Conservation (phyloP, 2,888 invertebrate genomes). For the Archips crataeganus region DNA sequence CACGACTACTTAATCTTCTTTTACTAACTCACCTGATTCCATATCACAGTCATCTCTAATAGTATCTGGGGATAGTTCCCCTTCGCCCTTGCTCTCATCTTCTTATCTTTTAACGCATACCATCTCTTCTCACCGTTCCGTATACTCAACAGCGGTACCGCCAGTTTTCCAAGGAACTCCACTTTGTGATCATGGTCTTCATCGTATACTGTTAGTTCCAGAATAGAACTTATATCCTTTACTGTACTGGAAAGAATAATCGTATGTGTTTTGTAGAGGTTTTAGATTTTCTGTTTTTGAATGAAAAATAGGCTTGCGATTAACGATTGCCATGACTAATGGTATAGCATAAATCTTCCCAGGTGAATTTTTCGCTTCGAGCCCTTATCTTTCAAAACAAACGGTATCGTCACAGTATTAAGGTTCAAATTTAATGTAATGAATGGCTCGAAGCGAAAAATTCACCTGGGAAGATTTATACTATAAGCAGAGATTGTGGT, state of each 20-base stretch:
- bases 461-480: too few relatives aligned
- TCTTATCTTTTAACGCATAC: constrained; percentile 98
- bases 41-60: constrained; percentile 95
- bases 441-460: too few relatives aligned
- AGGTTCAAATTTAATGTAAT: too few relatives aligned
- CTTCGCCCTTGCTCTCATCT: constrained; percentile 95
- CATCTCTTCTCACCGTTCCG: constrained; percentile 96
- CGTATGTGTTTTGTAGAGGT: background rate
- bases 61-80: constrained; percentile 95
- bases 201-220: constrained; percentile 98
- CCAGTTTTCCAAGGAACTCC: constrained; percentile 97
- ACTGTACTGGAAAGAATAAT: constrained; percentile 88
- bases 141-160: constrained; percentile 94
- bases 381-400: too few relatives aligned
- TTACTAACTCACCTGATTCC: constrained; percentile 91
- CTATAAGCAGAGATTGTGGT: too few relatives aligned
- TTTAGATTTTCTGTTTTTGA: background rate
- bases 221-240: constrained; percentile 97
- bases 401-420: too few relatives aligned
- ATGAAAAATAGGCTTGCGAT: too few relatives aligned
- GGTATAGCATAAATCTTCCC: too few relatives aligned
- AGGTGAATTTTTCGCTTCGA: too few relatives aligned
- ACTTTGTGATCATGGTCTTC: constrained; percentile 99
- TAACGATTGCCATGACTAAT: too few relatives aligned
- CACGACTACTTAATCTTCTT: too few relatives aligned